These are phyloP conservation scores for Hypothenemus hampei DNA, from an alignment of 1,140 invertebrate species.

Conservation along the genomic window DNA sequence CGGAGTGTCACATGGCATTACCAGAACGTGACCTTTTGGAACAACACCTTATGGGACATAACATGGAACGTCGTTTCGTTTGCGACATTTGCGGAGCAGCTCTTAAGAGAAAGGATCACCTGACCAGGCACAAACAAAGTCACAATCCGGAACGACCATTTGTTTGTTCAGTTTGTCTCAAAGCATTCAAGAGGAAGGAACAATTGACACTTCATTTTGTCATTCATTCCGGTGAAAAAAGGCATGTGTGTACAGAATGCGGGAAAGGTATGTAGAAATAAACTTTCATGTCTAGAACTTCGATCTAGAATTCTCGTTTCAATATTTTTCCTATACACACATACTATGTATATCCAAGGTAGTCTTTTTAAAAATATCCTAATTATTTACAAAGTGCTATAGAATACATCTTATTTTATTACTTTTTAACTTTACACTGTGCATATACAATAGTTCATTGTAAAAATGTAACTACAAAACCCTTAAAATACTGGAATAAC, in stretches of 20 bases:
- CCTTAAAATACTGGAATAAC: too few relatives aligned
- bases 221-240: conserved; percentile 80
- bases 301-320: too few relatives aligned
- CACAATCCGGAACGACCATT: conserved; percentile 77
- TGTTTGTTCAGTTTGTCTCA: conserved; percentile 76
- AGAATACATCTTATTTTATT: too few relatives aligned
- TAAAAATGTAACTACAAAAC: too few relatives aligned
- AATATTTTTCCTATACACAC: too few relatives aligned
- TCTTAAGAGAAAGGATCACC: conserved; percentile 74
- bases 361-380: too few relatives aligned
- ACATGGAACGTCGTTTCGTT: conserved; percentile 72
- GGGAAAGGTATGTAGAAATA: conserved; percentile 58
- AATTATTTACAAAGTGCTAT: too few relatives aligned
- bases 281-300: too few relatives aligned
- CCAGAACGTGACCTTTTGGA: conserved; percentile 75
- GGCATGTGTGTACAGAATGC: conserved; percentile 79
- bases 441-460: too few relatives aligned
- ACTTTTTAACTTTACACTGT: too few relatives aligned
- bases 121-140: conserved; percentile 75
- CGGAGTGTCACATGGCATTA: conserved; percentile 82
- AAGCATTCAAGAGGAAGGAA: conserved; percentile 81
- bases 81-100: conserved; percentile 83
- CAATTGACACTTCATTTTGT: conserved; percentile 78
- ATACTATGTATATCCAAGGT: too few relatives aligned
- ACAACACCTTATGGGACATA: conserved; percentile 76